Evolutionary conservation across 2,797 vertebrate species (phyloP), one percentile per base, ranked within the genome.

Genomic region (Diglossa cyanea): DNA sequence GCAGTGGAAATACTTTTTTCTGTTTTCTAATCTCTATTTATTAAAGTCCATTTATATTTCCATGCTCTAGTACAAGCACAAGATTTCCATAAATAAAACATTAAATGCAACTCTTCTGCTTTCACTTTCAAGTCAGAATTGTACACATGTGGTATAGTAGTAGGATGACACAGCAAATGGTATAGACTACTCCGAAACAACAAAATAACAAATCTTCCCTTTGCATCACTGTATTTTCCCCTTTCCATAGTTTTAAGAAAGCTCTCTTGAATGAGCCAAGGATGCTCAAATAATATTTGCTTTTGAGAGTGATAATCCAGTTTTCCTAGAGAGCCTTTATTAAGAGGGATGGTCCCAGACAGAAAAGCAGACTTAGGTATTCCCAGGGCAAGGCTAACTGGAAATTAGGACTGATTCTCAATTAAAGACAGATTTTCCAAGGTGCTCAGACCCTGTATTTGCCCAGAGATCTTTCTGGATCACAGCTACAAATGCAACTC

Each of bases 21-120:
- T 74, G 51, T 65, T 25, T 91, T 90, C 74, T 72, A 51, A 65
- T 73, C 33, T 88, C 45, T 83, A 23, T 74, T 90, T 93, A 81
- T 33, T 76, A 20, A 89, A 92, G 33, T 42, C 55, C 85, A 76
- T 94, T 93, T 92, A 33, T 80, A 91, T 87, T 94, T 91, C 67
- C 33, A 37, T 67, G 70, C 50, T 84, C 21, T 51, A 63, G 58
- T 53, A 78, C n/a, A 50, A 81, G 79, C 55, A 50, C 40, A 88
- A 50, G 74, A 84, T 85, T 88, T 85, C 83, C 60, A 94, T 79
- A 94, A 95, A 96, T 86, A 92, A 90, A 96, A 84, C 45, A 94
- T 94, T 84, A 90, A 88, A 94, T 40, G n/a, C 48, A 90, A 91
- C 45, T 86, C 75, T 70, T 94, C 67, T 53, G 60, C 74, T 85